Evolutionary conservation across 1,140 invertebrate species (phyloP), one percentile per base, ranked within the genome.

Genomic region (Cyrtorhinus lividipennis): DNA sequence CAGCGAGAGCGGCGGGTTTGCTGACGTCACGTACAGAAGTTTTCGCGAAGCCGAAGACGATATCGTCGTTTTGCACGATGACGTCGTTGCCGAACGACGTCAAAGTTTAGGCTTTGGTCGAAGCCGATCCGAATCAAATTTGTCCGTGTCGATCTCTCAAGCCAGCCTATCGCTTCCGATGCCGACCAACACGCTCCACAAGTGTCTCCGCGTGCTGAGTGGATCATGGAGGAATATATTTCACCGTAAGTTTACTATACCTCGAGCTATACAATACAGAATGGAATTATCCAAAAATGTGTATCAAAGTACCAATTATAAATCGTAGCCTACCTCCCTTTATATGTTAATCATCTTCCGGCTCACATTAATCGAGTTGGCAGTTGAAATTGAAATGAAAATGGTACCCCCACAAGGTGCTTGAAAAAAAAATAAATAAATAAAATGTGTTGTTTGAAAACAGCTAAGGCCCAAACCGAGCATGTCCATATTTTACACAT

Each of bases 181-280:
- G 8, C 65, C 64, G 10, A 24, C 38, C 1, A 62, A 62, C 18
- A 61, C 67, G 1, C 46, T 69, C 38, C 65, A 80, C 69, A 77
- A 79, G 66, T 82, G 79, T 69, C 77, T 82, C 27, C 76, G 77
- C 57, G 79, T 77, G 8, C 74, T 81, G 53, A 79, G 79, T 67
- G 80, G 80, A 26, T 80, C 79, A 69, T 82, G 80, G 80, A 82
- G 79, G 71, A 82, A 82, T 71, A 75, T 82, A 61, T 74, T 82
- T 66, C 76, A 80, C 77, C 74, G 80, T 82, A 77, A 81, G 80
- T 82, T 45, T 20, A 38, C 30, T 38, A 8, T n/a, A n/a, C n/a
- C n/a, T n/a, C n/a, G n/a, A n/a, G n/a, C n/a, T n/a, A n/a, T n/a
- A n/a, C n/a, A n/a, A n/a, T n/a, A n/a, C n/a, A n/a, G n/a, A n/a